Evolutionary conservation across 2,113 vertebrate species (phyloP).

Genomic region (Myiopsitta monachus): DNA sequence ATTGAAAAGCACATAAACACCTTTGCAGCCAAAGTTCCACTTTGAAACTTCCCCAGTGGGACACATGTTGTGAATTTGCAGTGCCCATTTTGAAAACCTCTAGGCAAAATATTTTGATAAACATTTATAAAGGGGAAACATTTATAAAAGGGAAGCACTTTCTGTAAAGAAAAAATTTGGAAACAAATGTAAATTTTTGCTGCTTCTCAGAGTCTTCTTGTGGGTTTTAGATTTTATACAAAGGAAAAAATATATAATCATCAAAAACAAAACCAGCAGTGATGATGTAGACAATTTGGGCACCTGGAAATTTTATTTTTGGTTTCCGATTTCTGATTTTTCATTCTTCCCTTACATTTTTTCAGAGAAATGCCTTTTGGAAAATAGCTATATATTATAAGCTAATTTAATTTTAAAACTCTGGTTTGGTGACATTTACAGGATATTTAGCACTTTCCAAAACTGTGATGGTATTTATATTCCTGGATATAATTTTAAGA

Average conservation of each 20-base stretch:
- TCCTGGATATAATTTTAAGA: conserved; percentile 9
- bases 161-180: neutral
- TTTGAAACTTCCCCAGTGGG: neutral
- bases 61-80: neutral
- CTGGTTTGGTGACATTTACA: conserved; percentile 5
- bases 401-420: conserved; percentile 21
- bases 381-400: neutral
- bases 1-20: neutral
- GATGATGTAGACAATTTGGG: neutral
- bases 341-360: neutral
- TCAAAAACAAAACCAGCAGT: neutral
- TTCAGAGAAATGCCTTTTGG: neutral
- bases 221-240: neutral
- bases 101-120: neutral
- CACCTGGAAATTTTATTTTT: neutral
- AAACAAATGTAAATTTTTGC: neutral
- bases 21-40: neutral
- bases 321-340: neutral
- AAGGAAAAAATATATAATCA: neutral
- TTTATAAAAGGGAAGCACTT: neutral
- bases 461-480: conserved; percentile 30
- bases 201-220: neutral
- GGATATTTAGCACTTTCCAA: conserved; percentile 37
- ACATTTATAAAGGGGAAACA: neutral
- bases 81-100: neutral